Conservation (phyloP, 2,888 invertebrate genomes). For the Ichneumoninae sp. region DNA sequence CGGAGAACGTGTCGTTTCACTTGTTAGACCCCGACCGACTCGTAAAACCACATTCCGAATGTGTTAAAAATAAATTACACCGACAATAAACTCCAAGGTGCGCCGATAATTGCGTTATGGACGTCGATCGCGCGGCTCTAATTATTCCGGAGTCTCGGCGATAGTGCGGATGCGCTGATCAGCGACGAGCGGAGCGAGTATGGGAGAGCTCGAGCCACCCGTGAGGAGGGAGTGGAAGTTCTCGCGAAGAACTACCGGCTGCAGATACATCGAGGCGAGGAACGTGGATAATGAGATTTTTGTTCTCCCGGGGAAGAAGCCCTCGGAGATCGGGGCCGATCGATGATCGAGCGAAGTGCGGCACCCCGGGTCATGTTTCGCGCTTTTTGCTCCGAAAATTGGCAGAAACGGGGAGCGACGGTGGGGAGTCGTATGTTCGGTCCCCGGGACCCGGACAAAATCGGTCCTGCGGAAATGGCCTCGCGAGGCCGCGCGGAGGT, state of each 20-base stretch:
- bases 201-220: neutral
- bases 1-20: conserved; percentile 44
- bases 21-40: conserved; percentile 27
- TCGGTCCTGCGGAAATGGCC: conserved; percentile 65
- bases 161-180: conserved; percentile 4
- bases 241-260: neutral
- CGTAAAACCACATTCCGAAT: conserved; percentile 18
- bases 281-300: conserved; percentile 64
- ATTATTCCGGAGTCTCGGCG: conserved; percentile 29
- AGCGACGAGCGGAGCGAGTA: neutral
- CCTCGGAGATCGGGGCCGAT: conserved; percentile 35
- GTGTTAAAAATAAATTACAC: conserved; percentile 35
- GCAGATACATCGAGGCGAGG: conserved; percentile 5
- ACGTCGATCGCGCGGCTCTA: conserved; percentile 51
- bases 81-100: conserved; percentile 26
- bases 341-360: conserved; percentile 56
- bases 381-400: conserved; percentile 68
- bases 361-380: conserved; percentile 68
- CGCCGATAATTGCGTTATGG: conserved; percentile 21
- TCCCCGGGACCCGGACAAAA: conserved; percentile 36
- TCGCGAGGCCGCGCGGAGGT: conserved; percentile 7
- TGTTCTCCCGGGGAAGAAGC: conserved; percentile 31
- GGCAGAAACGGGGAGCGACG: conserved; percentile 57
- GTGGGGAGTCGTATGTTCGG: conserved; percentile 32
- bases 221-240: neutral